These are phyloP conservation scores for Syrrhaptes paradoxus DNA, from an alignment of 2,113 vertebrate genomes.

Conservation along the genomic window DNA sequence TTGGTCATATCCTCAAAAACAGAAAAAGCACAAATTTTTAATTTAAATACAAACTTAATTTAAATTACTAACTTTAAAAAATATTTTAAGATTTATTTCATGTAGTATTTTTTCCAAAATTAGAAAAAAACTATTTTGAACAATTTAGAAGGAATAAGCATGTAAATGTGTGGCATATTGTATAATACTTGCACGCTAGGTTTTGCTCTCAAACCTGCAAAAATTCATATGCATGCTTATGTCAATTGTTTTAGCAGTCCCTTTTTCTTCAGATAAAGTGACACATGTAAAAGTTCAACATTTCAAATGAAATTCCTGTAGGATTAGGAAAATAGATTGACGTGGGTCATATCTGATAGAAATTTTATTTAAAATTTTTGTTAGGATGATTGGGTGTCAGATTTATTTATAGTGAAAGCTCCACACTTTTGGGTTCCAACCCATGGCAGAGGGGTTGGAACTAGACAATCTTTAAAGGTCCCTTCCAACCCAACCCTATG, in stretches of 20 bases:
- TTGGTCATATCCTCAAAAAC: neutral
- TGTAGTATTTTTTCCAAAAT: neutral
- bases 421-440: neutral
- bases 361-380: neutral
- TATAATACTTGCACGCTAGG: accelerated
- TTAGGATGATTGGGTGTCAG: neutral
- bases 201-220: neutral
- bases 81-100: neutral
- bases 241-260: neutral
- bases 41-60: neutral
- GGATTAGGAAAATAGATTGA: neutral
- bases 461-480: too few species aligned
- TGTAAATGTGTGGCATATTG: neutral
- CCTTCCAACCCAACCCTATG: too few species aligned
- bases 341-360: neutral
- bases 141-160: neutral
- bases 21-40: neutral
- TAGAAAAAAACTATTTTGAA: neutral
- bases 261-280: neutral
- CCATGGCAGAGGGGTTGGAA: too few species aligned
- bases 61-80: neutral
- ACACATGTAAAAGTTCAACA: neutral
- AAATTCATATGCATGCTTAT: neutral
- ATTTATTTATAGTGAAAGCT: neutral
- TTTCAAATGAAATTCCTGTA: neutral